phyloP scores from a whole-genome alignment of 2,797 vertebrate genomes.

The Euthynnus affinis region DNA sequence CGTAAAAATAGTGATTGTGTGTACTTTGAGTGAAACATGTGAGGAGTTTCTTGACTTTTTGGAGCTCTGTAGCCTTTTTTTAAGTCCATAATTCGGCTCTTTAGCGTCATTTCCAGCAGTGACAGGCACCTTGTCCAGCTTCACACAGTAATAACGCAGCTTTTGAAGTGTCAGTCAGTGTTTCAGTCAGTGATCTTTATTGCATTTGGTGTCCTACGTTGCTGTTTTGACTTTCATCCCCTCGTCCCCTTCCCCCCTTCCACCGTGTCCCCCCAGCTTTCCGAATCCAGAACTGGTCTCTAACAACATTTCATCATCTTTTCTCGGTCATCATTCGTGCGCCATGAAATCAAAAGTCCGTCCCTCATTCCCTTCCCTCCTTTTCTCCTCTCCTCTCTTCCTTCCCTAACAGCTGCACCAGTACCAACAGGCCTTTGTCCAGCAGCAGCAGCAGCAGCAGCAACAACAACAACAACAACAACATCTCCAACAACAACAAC shows the following conservation, averaged over 20 bases:
- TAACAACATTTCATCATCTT: slow-evolving; percentile 76
- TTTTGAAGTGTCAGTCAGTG: not conserved
- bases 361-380: slow-evolving; percentile 69
- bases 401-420: slow-evolving; percentile 89
- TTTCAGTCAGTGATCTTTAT: not conserved
- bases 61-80: too few species aligned
- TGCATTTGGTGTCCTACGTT: slow-evolving; percentile 13
- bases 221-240: slow-evolving; percentile 67
- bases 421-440: slow-evolving; percentile 93
- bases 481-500: slow-evolving; percentile 86
- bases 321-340: slow-evolving; percentile 48
- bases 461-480: slow-evolving; percentile 87
- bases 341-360: slow-evolving; percentile 70
- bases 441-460: slow-evolving; percentile 87
- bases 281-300: slow-evolving; percentile 74
- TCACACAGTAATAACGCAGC: not conserved
- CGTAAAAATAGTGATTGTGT: too few species aligned
- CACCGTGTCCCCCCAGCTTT: slow-evolving; percentile 62
- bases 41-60: too few species aligned
- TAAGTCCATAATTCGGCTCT: too few species aligned
- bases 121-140: too few species aligned
- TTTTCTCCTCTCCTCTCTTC: slow-evolving; percentile 61
- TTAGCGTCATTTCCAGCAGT: too few species aligned
- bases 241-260: slow-evolving; percentile 46
- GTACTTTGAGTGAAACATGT: too few species aligned